These are phyloP conservation scores for Solenopsis fugax DNA, from an alignment of 1,140 invertebrate genomes.

Conservation along the genomic window DNA sequence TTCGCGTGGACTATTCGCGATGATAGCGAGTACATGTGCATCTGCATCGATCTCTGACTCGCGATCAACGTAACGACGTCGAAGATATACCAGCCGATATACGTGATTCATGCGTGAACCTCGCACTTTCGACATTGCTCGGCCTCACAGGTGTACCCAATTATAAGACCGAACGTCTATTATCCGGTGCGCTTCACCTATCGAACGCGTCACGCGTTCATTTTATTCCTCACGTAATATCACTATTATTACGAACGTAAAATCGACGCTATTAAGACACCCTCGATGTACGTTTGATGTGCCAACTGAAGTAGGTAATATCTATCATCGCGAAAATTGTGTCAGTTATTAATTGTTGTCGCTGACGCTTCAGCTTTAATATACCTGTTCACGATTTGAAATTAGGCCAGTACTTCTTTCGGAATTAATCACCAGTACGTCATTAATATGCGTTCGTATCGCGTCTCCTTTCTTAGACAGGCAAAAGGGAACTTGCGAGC, in stretches of 20 bases:
- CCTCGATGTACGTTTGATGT: background rate
- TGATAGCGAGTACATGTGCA: constrained; percentile 60
- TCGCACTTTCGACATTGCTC: constrained; percentile 76
- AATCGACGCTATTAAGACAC: constrained; percentile 28
- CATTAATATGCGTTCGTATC: constrained; percentile 15
- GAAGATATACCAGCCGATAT: constrained; percentile 64
- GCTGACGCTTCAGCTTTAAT: background rate
- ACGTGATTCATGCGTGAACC: constrained; percentile 74
- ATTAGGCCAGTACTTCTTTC: background rate
- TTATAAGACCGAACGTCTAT: constrained; percentile 70
- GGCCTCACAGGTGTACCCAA: constrained; percentile 73
- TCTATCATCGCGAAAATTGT: constrained; percentile 12
- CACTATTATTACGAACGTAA: constrained; percentile 23
- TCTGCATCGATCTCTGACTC: constrained; percentile 70
- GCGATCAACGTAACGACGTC: constrained; percentile 73
- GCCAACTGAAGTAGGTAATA: constrained; percentile 34
- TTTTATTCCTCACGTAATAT: constrained; percentile 19
- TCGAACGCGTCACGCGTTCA: constrained; percentile 15
- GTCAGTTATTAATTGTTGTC: constrained; percentile 20
- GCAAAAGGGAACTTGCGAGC: constrained; percentile 37
- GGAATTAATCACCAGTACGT: constrained; percentile 30
- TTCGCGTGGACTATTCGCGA: constrained; percentile 25
- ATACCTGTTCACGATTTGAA: background rate
- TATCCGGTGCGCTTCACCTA: constrained; percentile 63
- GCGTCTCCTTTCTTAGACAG: constrained; percentile 14